Percentiles rank a stretch among this genome's conserved stretches.
These are phyloP conservation scores for Aeoliscus strigatus DNA, from an alignment of 2,797 vertebrate species.

Conservation along the genomic window DNA sequence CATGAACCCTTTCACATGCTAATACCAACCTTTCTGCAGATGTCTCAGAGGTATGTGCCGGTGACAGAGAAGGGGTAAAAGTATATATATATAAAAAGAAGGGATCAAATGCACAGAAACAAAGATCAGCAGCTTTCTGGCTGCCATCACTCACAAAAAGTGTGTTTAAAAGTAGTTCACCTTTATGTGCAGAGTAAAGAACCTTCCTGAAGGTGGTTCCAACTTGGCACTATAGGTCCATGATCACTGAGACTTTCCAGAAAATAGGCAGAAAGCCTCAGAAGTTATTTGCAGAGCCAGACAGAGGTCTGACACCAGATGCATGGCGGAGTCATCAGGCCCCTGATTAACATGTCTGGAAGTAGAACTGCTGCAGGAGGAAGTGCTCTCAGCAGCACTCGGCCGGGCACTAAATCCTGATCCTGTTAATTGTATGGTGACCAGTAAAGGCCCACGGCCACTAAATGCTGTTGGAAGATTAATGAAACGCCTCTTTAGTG, in stretches of 20 bases:
- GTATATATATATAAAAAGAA: constrained; percentile 42
- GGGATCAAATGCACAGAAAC: constrained; percentile 32
- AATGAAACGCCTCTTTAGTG: constrained; percentile 58
- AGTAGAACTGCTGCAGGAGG: constrained; percentile 54
- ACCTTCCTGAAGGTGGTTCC: constrained; percentile 25
- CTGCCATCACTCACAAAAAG: constrained; percentile 30
- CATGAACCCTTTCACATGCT: constrained; percentile 75
- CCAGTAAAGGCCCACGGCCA: constrained; percentile 41
- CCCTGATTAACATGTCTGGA: constrained; percentile 71
- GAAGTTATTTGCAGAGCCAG: constrained; percentile 63
- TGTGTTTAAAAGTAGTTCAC: constrained; percentile 26
- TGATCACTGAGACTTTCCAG: constrained; percentile 49
- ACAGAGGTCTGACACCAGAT: constrained; percentile 49
- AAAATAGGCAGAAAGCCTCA: constrained; percentile 43
- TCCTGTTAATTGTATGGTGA: constrained; percentile 68
- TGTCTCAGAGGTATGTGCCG: constrained; percentile 68
- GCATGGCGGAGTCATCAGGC: constrained; percentile 69
- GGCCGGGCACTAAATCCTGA: constrained; percentile 64
- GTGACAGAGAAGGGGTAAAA: constrained; percentile 42
- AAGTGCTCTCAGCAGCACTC: constrained; percentile 63
- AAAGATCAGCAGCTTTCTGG: constrained; percentile 25
- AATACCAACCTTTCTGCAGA: constrained; percentile 71
- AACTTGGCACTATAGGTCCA: constrained; percentile 9
- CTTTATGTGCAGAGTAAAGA: constrained; percentile 30
- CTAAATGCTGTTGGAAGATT: constrained; percentile 53